Conservation (phyloP, 2,888 invertebrate species). For the Rotaria magnacalcarata region DNA sequence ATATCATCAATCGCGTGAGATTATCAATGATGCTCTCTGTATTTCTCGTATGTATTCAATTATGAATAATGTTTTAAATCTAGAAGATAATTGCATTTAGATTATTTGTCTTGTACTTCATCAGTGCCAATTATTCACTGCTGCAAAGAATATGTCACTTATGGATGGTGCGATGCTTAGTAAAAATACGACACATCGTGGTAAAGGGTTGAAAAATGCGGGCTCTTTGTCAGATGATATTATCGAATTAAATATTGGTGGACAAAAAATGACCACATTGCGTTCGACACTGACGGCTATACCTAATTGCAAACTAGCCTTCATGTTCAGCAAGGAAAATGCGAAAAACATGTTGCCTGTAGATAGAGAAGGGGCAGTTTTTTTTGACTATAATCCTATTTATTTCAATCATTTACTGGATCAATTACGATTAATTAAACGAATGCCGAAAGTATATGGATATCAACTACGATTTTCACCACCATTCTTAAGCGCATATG, state of each 20-base stretch:
- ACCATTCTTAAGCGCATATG: background rate
- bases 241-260: background rate
- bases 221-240: background rate
- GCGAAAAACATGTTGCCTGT: background rate
- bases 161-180: background rate
- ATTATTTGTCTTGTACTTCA: background rate
- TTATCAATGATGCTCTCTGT: background rate
- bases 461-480: background rate
- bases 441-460: background rate
- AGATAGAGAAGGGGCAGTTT: background rate
- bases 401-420: slow-evolving; percentile 6
- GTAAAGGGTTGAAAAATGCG: background rate
- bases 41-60: background rate
- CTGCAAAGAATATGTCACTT: background rate
- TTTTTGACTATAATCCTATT: background rate
- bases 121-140: background rate
- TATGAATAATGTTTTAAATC: background rate
- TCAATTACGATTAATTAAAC: background rate
- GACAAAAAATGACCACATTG: background rate
- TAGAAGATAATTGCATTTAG: background rate
- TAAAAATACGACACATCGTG: background rate
- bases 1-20: background rate
- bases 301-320: background rate
- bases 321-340: background rate
- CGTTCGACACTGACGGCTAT: background rate